Evolutionary conservation across 2,797 vertebrate genomes (phyloP).

Genomic region (Scolopax bukidnonensis): DNA sequence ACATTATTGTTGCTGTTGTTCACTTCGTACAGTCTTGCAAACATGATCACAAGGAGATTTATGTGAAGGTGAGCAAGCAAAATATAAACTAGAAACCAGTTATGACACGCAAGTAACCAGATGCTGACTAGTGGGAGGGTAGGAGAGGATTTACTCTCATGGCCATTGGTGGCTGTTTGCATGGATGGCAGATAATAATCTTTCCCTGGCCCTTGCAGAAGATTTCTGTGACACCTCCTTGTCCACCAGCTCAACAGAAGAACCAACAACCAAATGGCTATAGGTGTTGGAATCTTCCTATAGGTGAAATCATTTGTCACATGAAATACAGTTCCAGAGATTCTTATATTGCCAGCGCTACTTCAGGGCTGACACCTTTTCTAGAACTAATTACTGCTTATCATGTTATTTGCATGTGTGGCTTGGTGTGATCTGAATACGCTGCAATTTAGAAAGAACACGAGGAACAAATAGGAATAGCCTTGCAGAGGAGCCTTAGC

Average conservation of each 20-base stretch:
- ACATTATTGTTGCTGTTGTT: neutral
- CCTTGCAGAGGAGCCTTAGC: neutral
- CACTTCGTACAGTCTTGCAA: neutral
- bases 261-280: neutral
- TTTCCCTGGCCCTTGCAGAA: neutral
- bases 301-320: neutral
- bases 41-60: neutral
- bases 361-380: neutral
- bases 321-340: neutral
- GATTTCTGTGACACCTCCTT: neutral
- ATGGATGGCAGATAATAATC: neutral
- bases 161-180: neutral
- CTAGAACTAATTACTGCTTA: neutral
- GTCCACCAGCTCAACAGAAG: neutral
- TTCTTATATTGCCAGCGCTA: fast-evolving
- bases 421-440: neutral
- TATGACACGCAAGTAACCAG: neutral
- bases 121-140: neutral
- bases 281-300: neutral
- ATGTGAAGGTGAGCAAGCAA: neutral
- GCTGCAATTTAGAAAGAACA: neutral
- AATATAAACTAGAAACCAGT: neutral
- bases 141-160: neutral
- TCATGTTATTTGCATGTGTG: neutral
- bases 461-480: neutral